Base-by-base conservation (phyloP, 2,113 vertebrate species). In the Probosciger aterrimus region DNA sequence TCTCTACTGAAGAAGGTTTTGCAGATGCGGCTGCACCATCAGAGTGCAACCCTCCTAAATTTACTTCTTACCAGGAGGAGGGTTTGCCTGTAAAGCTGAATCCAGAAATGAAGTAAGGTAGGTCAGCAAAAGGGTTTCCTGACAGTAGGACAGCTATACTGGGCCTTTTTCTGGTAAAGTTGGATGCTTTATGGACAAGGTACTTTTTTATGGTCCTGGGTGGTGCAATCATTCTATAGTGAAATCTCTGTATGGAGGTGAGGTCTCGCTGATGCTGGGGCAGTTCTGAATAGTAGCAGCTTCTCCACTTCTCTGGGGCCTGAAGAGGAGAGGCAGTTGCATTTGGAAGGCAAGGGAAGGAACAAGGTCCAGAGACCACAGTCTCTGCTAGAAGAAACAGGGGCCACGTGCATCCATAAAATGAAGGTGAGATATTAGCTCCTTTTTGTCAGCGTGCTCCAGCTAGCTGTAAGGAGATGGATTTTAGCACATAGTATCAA, bases 391-490 rank as follows among this genome's bases (percentile, higher is more conserved):
- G 10, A 60, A 82, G 50, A 68, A 94, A 60, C 25, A 53, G 2
- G 2, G 18, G 9, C n/a, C 14, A 24, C 28, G 10, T 44, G 46
- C 1, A 3, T 49, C 28, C 46, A 25, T 43, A 20, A 87, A 71
- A 82, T 18, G 24, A 65, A 81, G 64, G 10, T 75, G 22, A 52
- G 31, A 49, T 78, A 44, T 22, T 57, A 41, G 14, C 16, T 85
- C 5, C 5, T 79, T 67, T 47, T 55, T 5, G 6, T 53, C 31
- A 49, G 15, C 43, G 44, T 82, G 35, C n/a, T 84, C 44, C 49
- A 90, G 0, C n/a, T 35, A 39, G 18, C 22, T 35, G 20, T 33
- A 46, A 84, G 49, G 23, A 81, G 30, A 46, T 0, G 0, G n/a
- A 59, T 83, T 92, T 83, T 41, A 80, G 59, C 44, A 41, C 44